These are phyloP conservation scores for Peromyscus aztecus DNA, from an alignment of 2,797 vertebrate genomes.

Conservation along the genomic window DNA sequence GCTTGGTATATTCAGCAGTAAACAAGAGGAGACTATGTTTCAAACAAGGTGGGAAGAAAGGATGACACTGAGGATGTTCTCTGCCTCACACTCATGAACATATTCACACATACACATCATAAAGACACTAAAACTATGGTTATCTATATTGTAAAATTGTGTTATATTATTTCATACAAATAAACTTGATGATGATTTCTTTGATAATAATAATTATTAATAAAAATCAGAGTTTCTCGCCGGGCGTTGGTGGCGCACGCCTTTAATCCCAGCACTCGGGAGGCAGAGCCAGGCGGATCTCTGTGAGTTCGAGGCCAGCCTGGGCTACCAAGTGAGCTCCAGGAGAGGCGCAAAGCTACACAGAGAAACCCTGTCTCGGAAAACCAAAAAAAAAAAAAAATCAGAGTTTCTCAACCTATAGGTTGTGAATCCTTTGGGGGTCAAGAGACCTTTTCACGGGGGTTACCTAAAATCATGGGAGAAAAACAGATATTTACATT, in stretches of 20 bases:
- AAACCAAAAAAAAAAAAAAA: too few relatives aligned
- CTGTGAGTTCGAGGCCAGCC: too few relatives aligned
- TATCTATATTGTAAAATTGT: neutral
- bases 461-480: too few relatives aligned
- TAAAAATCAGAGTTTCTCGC: neutral
- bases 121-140: neutral
- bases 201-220: neutral
- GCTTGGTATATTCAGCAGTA: neutral
- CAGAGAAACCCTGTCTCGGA: too few relatives aligned
- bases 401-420: neutral
- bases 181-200: neutral
- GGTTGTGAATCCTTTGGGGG: rapidly evolving
- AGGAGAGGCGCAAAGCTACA: too few relatives aligned
- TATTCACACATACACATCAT: neutral
- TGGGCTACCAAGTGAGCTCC: too few relatives aligned
- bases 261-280: too few relatives aligned
- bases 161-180: neutral
- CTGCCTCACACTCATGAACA: neutral
- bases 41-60: neutral
- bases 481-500: neutral
- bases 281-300: too few relatives aligned
- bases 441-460: too few relatives aligned
- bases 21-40: neutral
- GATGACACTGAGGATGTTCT: neutral
- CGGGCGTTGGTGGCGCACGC: too few relatives aligned